Base-by-base conservation (phyloP, 2,888 invertebrate species). In the Drosophila pullipes region DNA sequence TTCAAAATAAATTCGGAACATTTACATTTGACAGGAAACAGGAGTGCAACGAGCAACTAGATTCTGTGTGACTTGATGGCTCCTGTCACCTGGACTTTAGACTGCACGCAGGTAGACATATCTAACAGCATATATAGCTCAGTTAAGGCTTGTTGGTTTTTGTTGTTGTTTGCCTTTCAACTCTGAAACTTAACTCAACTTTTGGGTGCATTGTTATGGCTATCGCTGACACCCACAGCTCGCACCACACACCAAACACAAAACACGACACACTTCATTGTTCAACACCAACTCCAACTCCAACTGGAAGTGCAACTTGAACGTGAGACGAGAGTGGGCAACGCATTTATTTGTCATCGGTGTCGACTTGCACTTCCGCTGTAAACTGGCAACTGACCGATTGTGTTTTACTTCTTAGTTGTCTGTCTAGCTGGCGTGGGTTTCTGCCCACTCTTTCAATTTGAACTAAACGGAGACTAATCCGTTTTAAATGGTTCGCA, bases 291-390 rank as follows among this genome's bases (percentile, higher is more conserved):
- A 22, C 22, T 44, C 11, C 44, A 16, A 9, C 31, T 49, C 41
- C 18, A 44, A 33, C 28, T 31, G 7, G 30, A 37, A n/a, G 7
- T 25, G 47, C 22, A 47, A 47, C 7, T 7, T 16, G 7, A 25
- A 25, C 16, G 9, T 13, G 6, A 25, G 22, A 37, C n/a, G 28
- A 47, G 58, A 50, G 66, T 76, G 74, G 74, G 52, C 67, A 74
- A 62, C 37, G 50, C 57, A 61, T 63, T 63, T 63, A 61, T 59
- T 69, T 55, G 35, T 54, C 54, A 59, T 59, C 22, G 47, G 50
- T 35, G 70, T 71, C 25, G 60, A 63, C 65, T 55, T 66, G 65
- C 75, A 80, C 80, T 80, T 78, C 78, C 78, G 78, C 31, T 76
- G 58, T 10, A 13, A 39, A 39, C 30, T 52, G 18, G 10, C 31